Evolutionary conservation across 2,888 invertebrate species (phyloP).

Genomic region (Drosophila picticornis): DNA sequence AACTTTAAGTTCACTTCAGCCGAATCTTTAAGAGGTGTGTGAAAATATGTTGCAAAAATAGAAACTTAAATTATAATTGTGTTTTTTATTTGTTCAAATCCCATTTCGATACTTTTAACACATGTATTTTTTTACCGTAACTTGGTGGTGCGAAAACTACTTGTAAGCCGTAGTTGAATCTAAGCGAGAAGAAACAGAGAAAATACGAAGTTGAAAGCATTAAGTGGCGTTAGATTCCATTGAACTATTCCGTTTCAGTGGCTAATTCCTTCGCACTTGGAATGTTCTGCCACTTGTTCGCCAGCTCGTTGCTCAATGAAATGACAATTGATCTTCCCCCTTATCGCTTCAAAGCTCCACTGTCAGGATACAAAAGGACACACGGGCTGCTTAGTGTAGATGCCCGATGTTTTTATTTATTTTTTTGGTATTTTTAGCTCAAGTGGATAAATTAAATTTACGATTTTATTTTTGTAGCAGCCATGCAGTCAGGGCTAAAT

Average conservation of each 20-base stretch:
- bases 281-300: slow-evolving; percentile 22
- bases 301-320: slow-evolving; percentile 28
- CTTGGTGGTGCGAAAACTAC: background rate
- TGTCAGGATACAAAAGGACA: background rate
- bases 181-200: background rate
- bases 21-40: background rate
- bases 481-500: slow-evolving; percentile 4
- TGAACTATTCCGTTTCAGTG: slow-evolving; percentile 32
- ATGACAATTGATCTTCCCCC: slow-evolving; percentile 43
- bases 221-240: slow-evolving; percentile 29
- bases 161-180: background rate
- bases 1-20: background rate
- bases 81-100: background rate
- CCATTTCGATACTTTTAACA: background rate
- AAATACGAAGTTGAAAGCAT: slow-evolving; percentile 9
- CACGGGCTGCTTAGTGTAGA: background rate
- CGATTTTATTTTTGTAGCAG: slow-evolving; percentile 32
- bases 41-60: background rate
- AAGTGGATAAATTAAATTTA: slow-evolving; percentile 45
- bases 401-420: slow-evolving; percentile 4
- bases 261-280: slow-evolving; percentile 12
- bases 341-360: slow-evolving; percentile 3
- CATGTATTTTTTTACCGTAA: background rate
- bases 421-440: slow-evolving; percentile 5
- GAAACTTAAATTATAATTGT: background rate